These are phyloP conservation scores for Lasaia peninsularis DNA, from an alignment of 1,140 invertebrate genomes.

Conservation along the genomic window DNA sequence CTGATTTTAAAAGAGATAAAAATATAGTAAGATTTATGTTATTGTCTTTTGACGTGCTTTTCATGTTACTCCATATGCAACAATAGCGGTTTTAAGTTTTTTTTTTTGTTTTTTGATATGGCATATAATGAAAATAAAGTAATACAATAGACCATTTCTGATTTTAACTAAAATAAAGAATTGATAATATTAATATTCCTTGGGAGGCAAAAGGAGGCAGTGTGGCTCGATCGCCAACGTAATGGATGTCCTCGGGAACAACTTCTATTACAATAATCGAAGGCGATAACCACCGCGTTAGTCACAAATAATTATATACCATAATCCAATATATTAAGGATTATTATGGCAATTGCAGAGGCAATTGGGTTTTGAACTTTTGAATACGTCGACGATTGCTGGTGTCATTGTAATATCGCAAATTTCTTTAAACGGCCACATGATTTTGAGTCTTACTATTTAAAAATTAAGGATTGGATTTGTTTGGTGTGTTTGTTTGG, in stretches of 20 bases:
- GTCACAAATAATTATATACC: conserved; percentile 30
- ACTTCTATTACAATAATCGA: conserved; percentile 24
- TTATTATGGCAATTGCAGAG: conserved; percentile 24
- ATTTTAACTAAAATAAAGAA: no score
- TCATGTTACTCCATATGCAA: no score
- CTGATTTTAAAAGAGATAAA: no score
- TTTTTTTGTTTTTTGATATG: no score
- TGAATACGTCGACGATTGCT: conserved; percentile 40
- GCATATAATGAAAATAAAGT: no score
- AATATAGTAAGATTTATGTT: no score
- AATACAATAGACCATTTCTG: no score
- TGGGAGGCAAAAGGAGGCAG: conserved; percentile 27
- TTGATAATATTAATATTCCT: conserved; percentile 16
- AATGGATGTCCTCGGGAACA: conserved; percentile 50
- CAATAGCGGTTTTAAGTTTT: no score
- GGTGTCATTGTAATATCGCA: conserved; percentile 55
- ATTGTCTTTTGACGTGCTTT: no score
- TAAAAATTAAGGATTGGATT: conserved; percentile 30
- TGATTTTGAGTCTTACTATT: conserved; percentile 31
- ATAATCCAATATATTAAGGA: conserved; percentile 29
- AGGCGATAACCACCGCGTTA: conserved; percentile 24
- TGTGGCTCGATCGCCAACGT: conserved; percentile 39
- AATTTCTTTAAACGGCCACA: conserved; percentile 29
- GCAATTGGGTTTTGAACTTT: conserved; percentile 40
- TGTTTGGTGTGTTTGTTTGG: conserved; percentile 7